These are phyloP conservation scores for Carlito syrichta DNA, from an alignment of 2,113 vertebrate species.

Conservation along the genomic window DNA sequence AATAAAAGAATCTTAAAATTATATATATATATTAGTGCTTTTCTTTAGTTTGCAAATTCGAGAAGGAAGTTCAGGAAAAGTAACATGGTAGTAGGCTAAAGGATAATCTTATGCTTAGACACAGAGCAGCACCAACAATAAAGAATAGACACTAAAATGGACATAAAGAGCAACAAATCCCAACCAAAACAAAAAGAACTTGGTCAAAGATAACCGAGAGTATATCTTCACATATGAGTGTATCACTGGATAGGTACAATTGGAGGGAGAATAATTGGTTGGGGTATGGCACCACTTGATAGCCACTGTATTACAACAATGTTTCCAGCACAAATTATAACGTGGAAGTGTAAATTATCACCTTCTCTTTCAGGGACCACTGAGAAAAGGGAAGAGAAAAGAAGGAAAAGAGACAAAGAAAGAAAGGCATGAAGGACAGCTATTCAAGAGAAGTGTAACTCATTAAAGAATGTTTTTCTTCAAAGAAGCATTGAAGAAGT, in stretches of 20 bases:
- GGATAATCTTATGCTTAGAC: background rate
- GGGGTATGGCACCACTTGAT: background rate
- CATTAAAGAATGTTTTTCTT: background rate
- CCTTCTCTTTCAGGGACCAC: background rate
- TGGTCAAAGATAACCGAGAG: background rate
- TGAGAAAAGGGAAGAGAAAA: background rate
- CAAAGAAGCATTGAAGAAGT: background rate
- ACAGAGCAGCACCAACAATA: background rate
- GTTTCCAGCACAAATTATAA: conserved; percentile 5
- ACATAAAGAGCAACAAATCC: background rate
- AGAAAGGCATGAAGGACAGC: background rate
- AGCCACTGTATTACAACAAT: background rate
- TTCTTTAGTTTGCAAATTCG: conserved; percentile 46
- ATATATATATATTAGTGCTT: background rate
- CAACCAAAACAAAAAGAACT: background rate
- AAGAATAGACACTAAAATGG: background rate
- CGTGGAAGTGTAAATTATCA: background rate
- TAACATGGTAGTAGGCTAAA: conserved; percentile 1
- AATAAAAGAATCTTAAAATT: conserved; percentile 14
- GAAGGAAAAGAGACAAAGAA: background rate
- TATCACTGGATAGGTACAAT: background rate
- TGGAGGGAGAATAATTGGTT: background rate
- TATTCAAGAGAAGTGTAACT: background rate
- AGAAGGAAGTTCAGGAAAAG: conserved; percentile 16
- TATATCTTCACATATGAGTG: background rate